A percentile compares a stretch with the other conserved stretches of the same genome.
These are phyloP conservation scores for Tetranychus truncatus DNA, from an alignment of 2,888 invertebrate genomes.

Conservation along the genomic window DNA sequence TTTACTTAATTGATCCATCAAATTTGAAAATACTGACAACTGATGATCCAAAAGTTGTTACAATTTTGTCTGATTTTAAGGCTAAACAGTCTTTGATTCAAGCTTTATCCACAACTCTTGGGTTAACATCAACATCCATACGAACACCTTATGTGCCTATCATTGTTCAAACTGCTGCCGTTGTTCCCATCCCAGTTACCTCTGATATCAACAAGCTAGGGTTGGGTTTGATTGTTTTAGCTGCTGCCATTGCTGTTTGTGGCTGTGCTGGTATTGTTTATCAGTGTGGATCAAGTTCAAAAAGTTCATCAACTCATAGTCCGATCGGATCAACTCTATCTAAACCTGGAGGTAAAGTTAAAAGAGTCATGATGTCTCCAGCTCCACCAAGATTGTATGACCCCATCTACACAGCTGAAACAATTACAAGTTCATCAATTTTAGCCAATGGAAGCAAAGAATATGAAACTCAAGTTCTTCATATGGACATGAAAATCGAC, in stretches of 20 bases:
- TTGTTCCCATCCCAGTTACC: conserved; percentile 6
- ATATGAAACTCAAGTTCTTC: conserved; percentile 82
- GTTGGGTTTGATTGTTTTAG: conserved; percentile 59
- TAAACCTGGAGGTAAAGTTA: background rate
- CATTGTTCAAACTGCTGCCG: background rate
- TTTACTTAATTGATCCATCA: conserved; percentile 61
- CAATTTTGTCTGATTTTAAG: conserved; percentile 15
- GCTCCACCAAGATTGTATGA: conserved; percentile 14
- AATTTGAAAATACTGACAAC: conserved; percentile 53
- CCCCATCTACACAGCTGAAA: conserved; percentile 15
- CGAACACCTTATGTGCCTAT: background rate
- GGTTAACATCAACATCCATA: conserved; percentile 4
- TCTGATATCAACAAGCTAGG: conserved; percentile 24
- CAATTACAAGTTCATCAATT: conserved; percentile 33
- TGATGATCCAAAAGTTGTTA: conserved; percentile 42
- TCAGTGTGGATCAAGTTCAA: conserved; percentile 42
- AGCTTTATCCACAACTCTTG: background rate
- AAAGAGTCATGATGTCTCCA: background rate
- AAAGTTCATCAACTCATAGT: background rate
- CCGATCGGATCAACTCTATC: conserved; percentile 5
- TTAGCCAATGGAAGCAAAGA: conserved; percentile 41
- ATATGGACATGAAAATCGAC: conserved; percentile 75
- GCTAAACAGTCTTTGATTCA: conserved; percentile 15
- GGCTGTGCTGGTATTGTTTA: conserved; percentile 75
- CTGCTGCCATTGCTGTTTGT: conserved; percentile 67